Evolutionary conservation across 2,113 vertebrate genomes (phyloP).

Genomic region (Hypocryptadius cinnamomeus): DNA sequence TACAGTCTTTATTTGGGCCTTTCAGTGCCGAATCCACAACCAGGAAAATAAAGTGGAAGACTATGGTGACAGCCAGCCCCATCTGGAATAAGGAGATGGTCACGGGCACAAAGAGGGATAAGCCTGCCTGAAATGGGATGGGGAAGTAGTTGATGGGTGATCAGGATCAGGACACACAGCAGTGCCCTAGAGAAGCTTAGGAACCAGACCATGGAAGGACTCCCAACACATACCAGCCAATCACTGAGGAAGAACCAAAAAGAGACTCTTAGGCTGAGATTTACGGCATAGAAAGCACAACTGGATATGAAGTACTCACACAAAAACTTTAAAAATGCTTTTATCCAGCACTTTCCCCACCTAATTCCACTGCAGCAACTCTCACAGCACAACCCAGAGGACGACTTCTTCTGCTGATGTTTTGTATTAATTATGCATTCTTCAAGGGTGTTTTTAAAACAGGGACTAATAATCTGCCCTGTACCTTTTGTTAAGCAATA

Average conservation of each 20-base stretch:
- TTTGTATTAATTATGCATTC: constrained; percentile 36
- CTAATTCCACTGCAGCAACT: not conserved
- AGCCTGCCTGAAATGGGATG: not conserved
- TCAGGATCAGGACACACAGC: not conserved
- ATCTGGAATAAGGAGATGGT: not conserved
- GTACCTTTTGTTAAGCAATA: constrained; percentile 38
- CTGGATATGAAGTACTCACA: not conserved
- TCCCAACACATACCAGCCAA: not conserved
- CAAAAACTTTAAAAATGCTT: not conserved
- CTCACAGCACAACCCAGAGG: not conserved
- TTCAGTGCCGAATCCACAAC: not conserved
- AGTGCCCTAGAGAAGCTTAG: not conserved
- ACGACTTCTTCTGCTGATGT: not conserved
- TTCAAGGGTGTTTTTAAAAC: constrained; percentile 16
- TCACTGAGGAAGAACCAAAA: not conserved
- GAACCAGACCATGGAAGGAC: not conserved
- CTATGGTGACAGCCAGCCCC: not conserved
- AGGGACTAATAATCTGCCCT: constrained; percentile 15
- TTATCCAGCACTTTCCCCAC: not conserved
- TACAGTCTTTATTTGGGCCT: not conserved
- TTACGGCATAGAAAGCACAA: not conserved
- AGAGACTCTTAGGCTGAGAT: not conserved
- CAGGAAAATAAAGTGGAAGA: not conserved
- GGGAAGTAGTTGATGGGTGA: not conserved
- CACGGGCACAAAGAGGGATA: not conserved